Evolutionary conservation across 2,797 vertebrate species (phyloP), one percentile per base, ranked within the genome.

Genomic region (Perodicticus potto): DNA sequence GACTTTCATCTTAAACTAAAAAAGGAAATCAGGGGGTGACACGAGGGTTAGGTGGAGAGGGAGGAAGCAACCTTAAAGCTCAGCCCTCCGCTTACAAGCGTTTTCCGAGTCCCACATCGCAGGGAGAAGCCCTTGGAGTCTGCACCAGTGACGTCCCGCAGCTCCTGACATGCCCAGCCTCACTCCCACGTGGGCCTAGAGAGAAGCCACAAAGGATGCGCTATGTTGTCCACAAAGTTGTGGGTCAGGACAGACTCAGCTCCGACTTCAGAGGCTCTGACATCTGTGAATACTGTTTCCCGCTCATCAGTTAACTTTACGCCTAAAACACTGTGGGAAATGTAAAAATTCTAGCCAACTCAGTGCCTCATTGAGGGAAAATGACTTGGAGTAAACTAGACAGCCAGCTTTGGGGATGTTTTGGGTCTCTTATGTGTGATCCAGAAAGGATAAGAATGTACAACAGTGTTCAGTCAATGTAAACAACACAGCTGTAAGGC

Each of bases 281-380:
- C 3, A 14, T 5, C 61, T 13, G 11, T 5, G 12, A 4, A 1
- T 14, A 2, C 13, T 0, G 0, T 69, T 59, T 6, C 23, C 29
- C 4, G 3, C 49, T 59, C 14, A 0, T 0, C 0, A 11, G 45
- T 57, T n/a, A 12, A 19, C 27, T 45, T 40, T 12, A 1, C 25
- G 37, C 43, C 49, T 53, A 7, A 1, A 0, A 8, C 5, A 40
- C 53, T 12, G 22, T 17, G 23, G 22, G 43, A 65, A 63, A 61
- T 3, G 55, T 0, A 49, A 43, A 32, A 7, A 63, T 49, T 84
- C 55, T 25, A 61, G 55, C 22, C 14, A 63, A 45, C 20, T 57
- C 19, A 4, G 7, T 72, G 74, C 77, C 76, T 93, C 45, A 0
- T 3, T 27, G 57, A 77, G 40, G 76, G 34, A 72, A 55, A 16